These are phyloP conservation scores for Zosterops lateralis DNA, from an alignment of 2,113 vertebrate genomes.

Conservation along the genomic window DNA sequence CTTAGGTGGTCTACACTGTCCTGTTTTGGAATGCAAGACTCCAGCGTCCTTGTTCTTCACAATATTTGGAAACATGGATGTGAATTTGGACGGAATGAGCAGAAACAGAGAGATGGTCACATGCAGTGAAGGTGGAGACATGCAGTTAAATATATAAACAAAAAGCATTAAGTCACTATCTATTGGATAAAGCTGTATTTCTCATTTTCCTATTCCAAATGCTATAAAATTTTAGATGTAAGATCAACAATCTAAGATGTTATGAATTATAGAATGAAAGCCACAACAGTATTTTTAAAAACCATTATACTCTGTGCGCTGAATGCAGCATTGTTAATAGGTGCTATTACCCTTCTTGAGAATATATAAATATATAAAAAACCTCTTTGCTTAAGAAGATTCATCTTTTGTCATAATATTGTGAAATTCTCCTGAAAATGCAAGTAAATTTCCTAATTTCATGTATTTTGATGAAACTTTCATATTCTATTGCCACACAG, in stretches of 20 bases:
- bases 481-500: background rate
- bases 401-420: background rate
- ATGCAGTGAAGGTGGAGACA: conserved; percentile 57
- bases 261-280: background rate
- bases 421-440: background rate
- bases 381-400: background rate
- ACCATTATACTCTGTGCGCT: background rate
- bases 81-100: conserved; percentile 67
- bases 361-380: background rate
- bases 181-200: background rate
- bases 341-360: background rate
- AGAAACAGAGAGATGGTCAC: conserved; percentile 73
- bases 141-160: conserved; percentile 26
- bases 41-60: conserved; percentile 79
- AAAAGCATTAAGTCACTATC: background rate
- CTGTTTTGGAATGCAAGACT: conserved; percentile 75
- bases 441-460: background rate
- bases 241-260: background rate
- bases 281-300: background rate
- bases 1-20: conserved; percentile 80
- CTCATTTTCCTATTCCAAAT: background rate
- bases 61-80: conserved; percentile 67
- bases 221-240: background rate
- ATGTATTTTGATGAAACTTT: background rate
- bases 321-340: background rate